Evolutionary conservation across 2,888 invertebrate genomes (phyloP), one percentile per base, ranked within the genome.

Genomic region (Plagodis pulveraria): DNA sequence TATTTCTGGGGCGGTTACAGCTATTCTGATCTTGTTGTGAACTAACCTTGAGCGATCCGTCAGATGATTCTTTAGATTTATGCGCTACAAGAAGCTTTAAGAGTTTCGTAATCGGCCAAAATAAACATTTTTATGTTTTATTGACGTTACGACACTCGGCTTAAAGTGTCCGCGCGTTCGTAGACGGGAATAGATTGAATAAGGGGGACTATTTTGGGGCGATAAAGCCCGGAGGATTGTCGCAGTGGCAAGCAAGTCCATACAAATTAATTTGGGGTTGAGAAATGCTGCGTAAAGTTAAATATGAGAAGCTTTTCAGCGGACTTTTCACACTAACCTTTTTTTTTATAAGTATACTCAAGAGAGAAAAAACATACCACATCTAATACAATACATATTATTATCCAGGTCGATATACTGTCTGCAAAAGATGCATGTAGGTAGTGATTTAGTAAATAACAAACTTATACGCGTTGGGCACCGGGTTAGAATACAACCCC

Each of bases 51-150:
- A 81, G 66, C 63, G 74, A 82, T 81, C 81, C 70, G 81, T 84
- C 84, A 77, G 80, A 70, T 78, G 81, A 82, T 84, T 86, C 84
- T 85, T 85, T 77, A 89, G 86, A 89, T 89, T 86, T 84, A 88
- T 84, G 74, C 73, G 79, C 82, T 80, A 78, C 78, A 76, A 80
- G 72, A 74, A 75, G 73, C 73, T 77, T 78, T 82, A 80, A 81
- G 81, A 77, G 83, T 91, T 88, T 90, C 88, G 88, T 89, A 91
- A 91, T 86, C 86, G 74, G 81, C 84, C 78, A 86, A 90, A 91
- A 92, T 92, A 92, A 90, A 88, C 86, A 76, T 86, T 84, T 40
- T 40, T 81, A 87, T 87, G 88, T 87, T 89, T 90, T 89, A 91
- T 91, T 89, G 87, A 86, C 84, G 86, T 91, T 91, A 89, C 89